phyloP scores from a whole-genome alignment of 2,888 invertebrate species.

The Epinotia demarniana region DNA sequence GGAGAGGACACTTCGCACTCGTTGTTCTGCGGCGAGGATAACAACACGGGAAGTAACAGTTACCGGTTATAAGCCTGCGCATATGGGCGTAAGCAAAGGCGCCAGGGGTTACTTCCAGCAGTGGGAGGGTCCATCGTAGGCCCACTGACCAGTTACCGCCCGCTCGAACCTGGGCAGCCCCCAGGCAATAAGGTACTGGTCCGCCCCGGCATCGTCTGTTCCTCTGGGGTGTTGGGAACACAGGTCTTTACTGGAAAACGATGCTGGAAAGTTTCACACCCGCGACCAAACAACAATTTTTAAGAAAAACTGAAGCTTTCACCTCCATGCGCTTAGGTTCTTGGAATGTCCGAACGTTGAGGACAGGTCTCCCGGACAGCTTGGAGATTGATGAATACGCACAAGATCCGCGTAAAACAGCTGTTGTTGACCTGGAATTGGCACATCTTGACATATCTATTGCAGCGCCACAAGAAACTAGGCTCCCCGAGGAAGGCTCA shows the following conservation, averaged over 20 bases:
- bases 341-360: not conserved
- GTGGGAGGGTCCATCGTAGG: conserved; percentile 5
- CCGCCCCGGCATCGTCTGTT: conserved; percentile 33
- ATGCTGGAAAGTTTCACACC: not conserved
- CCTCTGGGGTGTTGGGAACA: not conserved
- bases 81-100: conserved; percentile 37
- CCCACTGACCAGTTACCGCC: too few species aligned
- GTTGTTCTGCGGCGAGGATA: conserved; percentile 9
- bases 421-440: too few species aligned
- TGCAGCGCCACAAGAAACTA: not conserved
- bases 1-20: not conserved
- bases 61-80: conserved; percentile 28
- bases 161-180: conserved; percentile 40
- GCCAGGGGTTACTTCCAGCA: conserved; percentile 41
- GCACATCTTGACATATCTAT: not conserved
- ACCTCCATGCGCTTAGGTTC: not conserved
- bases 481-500: not conserved
- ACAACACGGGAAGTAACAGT: conserved; percentile 43
- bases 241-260: not conserved
- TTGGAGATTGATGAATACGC: too few species aligned
- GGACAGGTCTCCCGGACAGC: not conserved
- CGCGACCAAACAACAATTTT: not conserved
- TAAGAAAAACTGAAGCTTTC: not conserved
- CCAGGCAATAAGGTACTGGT: conserved; percentile 45
- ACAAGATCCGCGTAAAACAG: too few species aligned